phyloP scores from a whole-genome alignment of 92 coral and sea anemone genomes.

The Siderastrea radians region DNA sequence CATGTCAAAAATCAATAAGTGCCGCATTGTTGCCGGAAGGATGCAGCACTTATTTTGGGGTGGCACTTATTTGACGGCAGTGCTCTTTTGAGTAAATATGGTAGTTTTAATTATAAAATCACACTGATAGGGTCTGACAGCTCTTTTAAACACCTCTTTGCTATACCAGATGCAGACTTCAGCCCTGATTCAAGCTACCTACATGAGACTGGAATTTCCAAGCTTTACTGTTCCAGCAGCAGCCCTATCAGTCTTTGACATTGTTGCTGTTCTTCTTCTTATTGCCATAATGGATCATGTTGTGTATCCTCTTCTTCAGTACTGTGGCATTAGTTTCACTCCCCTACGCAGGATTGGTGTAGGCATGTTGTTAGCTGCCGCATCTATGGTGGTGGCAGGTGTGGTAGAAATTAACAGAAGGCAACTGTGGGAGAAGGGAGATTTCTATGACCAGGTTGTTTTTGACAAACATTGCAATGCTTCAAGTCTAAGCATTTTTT shows the following conservation, averaged over 20 bases:
- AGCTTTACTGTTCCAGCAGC: conserved; percentile 53
- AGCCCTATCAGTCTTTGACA: conserved; percentile 61
- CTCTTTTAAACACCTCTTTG: not conserved
- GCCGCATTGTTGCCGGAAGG: too few species aligned
- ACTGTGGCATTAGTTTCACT: conserved; percentile 62
- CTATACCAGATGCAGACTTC: conserved; percentile 83
- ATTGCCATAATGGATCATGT: conserved; percentile 76
- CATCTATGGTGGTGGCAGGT: conserved; percentile 79
- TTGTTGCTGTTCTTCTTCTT: conserved; percentile 51
- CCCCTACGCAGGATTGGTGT: conserved; percentile 82
- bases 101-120: too few species aligned
- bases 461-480: conserved; percentile 40
- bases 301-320: conserved; percentile 67
- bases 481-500: conserved; percentile 73
- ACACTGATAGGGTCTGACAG: too few species aligned
- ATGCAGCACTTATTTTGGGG: too few species aligned
- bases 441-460: not conserved
- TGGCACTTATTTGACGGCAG: too few species aligned
- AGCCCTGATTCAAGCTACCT: conserved; percentile 88
- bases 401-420: conserved; percentile 65
- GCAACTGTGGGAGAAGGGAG: not conserved
- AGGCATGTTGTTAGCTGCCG: conserved; percentile 73
- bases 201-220: conserved; percentile 73
- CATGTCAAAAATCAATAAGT: too few species aligned
- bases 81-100: too few species aligned